Conservation (phyloP, 2,797 vertebrate species). For the Notoglanidium macrostoma region DNA sequence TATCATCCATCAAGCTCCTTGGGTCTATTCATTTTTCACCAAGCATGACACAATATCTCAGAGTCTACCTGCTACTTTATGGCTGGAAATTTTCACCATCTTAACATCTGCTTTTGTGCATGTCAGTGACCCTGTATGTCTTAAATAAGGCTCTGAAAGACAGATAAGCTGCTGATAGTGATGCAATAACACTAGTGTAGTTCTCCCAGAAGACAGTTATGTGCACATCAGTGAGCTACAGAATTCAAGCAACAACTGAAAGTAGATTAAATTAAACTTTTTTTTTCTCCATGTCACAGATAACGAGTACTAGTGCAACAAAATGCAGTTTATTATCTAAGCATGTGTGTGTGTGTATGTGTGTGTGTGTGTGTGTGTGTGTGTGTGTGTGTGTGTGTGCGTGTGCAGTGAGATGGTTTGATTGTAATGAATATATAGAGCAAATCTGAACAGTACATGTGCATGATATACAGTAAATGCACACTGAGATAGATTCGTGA, state of each 20-base stretch:
- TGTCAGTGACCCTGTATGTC: constrained; percentile 23
- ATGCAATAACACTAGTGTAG: constrained; percentile 15
- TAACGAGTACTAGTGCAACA: background rate
- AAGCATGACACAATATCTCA: constrained; percentile 35
- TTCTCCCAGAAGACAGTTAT: too few species aligned
- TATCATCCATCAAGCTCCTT: constrained; percentile 22
- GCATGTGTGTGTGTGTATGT: too few species aligned
- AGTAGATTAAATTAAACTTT: background rate
- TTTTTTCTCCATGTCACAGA: too few species aligned
- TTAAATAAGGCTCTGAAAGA: constrained; percentile 21
- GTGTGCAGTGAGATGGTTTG: too few species aligned
- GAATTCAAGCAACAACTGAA: background rate
- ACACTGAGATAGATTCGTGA: too few species aligned
- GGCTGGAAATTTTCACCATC: constrained; percentile 29
- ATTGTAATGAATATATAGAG: background rate
- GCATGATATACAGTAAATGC: too few species aligned
- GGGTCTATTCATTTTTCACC: constrained; percentile 18
- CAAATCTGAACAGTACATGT: background rate
- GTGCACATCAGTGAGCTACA: background rate
- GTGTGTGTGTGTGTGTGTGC: too few species aligned
- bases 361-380: too few species aligned
- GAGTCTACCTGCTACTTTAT: constrained; percentile 18
- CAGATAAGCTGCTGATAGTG: background rate
- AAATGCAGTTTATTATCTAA: background rate
- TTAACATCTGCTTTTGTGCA: constrained; percentile 20